Evolutionary conservation across 1,140 invertebrate species (phyloP).

Genomic region (Lamellibrachia luymesi): DNA sequence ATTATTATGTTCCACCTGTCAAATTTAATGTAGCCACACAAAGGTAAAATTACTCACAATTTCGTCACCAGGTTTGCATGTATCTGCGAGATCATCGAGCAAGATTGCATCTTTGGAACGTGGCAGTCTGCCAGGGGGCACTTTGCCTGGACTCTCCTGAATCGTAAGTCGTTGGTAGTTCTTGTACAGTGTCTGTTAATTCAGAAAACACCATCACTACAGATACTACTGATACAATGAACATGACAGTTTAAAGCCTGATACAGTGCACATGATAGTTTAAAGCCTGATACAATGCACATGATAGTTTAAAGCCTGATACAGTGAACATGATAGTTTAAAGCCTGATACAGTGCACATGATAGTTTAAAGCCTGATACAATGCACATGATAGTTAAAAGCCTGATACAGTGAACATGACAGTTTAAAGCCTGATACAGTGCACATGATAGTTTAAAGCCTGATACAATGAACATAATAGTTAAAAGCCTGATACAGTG

Average conservation of each 20-base stretch:
- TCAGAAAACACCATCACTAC: constrained; percentile 28
- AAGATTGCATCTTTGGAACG: constrained; percentile 97
- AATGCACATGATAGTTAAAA: too few relatives aligned
- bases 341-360: too few relatives aligned
- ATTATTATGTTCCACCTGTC: too few relatives aligned
- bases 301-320: too few relatives aligned
- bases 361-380: too few relatives aligned
- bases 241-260: too few relatives aligned
- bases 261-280: too few relatives aligned
- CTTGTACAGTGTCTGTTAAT: constrained; percentile 86
- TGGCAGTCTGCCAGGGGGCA: constrained; percentile 93
- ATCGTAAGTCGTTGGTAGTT: constrained; percentile 98
- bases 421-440: too few relatives aligned
- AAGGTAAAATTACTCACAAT: constrained; percentile 67
- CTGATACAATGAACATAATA: neutral
- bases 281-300: too few relatives aligned
- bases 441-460: too few relatives aligned
- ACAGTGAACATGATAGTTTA: too few relatives aligned
- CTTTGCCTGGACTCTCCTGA: constrained; percentile 84
- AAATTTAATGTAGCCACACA: neutral
- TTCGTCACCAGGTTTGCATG: constrained; percentile 97
- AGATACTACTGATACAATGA: neutral
- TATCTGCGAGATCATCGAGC: constrained; percentile 91
- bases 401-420: too few relatives aligned
- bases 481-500: neutral